phyloP scores from a whole-genome alignment of 2,113 vertebrate genomes.

The Tor tambroides region DNA sequence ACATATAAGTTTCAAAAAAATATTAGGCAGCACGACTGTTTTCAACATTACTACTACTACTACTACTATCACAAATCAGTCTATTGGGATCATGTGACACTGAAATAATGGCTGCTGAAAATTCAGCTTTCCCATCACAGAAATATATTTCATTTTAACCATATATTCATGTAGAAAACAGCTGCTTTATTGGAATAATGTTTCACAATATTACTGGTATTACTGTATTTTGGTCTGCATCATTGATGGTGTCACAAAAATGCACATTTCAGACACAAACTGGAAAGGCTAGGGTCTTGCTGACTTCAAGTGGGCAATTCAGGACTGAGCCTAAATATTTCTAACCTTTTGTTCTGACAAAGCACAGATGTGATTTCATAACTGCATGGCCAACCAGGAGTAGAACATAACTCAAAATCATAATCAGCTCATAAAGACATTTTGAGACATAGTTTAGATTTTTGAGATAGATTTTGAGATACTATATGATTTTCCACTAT shows the following conservation, averaged over 20 bases:
- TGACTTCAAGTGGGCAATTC: not conserved
- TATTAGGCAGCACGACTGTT: too few species aligned
- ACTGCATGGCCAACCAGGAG: not conserved
- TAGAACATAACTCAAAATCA: not conserved
- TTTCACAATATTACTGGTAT: too few species aligned
- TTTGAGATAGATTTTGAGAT: too few species aligned
- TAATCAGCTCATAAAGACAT: not conserved
- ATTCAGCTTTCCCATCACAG: not conserved
- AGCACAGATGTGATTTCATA: not conserved
- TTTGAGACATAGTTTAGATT: too few species aligned
- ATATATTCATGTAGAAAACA: not conserved
- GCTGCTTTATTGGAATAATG: too few species aligned
- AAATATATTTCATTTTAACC: not conserved
- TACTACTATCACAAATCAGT: too few species aligned
- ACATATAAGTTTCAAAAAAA: not conserved
- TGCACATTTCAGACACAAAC: not conserved
- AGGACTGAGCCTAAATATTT: not conserved
- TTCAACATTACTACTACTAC: too few species aligned
- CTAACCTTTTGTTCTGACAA: not conserved
- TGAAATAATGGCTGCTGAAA: not conserved
- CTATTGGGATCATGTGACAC: not conserved
- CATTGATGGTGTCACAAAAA: not conserved
- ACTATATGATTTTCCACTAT: not conserved
- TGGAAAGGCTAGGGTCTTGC: not conserved
- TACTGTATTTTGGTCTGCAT: not conserved